These are phyloP conservation scores for Microctonus brassicae DNA, from an alignment of 2,888 invertebrate genomes.

Conservation along the genomic window DNA sequence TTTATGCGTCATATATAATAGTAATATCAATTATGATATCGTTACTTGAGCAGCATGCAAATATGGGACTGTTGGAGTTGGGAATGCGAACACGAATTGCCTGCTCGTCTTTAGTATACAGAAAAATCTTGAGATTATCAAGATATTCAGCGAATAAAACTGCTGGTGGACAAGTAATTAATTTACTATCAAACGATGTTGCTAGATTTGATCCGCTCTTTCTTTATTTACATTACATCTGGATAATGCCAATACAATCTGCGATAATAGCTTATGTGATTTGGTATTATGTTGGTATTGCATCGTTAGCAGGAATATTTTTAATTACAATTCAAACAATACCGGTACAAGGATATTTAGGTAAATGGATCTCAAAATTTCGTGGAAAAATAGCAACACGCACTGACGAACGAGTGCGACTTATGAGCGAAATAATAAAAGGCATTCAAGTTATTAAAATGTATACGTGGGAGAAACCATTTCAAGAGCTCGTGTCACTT, in stretches of 20 bases:
- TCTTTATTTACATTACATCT: constrained; percentile 80
- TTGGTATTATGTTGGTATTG: constrained; percentile 72
- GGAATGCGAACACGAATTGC: constrained; percentile 86
- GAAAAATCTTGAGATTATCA: constrained; percentile 76
- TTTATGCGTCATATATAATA: constrained; percentile 77
- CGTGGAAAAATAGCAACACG: constrained; percentile 70
- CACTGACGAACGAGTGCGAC: constrained; percentile 81
- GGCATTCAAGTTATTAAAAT: constrained; percentile 89
- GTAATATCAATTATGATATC: constrained; percentile 73
- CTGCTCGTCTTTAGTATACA: constrained; percentile 83
- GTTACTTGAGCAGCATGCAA: constrained; percentile 77
- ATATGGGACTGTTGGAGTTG: constrained; percentile 74
- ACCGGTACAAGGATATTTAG: constrained; percentile 72
- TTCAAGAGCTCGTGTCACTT: constrained; percentile 77
- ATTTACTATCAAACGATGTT: constrained; percentile 88
- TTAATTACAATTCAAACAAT: constrained; percentile 73
- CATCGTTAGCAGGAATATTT: constrained; percentile 75
- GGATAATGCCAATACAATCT: constrained; percentile 85
- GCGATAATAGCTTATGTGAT: constrained; percentile 76
- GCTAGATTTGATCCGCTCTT: constrained; percentile 83
- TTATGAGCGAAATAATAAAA: constrained; percentile 85
- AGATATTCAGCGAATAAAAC: constrained; percentile 56
- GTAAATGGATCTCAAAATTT: constrained; percentile 69
- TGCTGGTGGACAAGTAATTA: constrained; percentile 82
- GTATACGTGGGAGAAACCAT: constrained; percentile 89